phyloP scores from a whole-genome alignment of 2,797 vertebrate genomes.

The Halcyon smyrnensis region DNA sequence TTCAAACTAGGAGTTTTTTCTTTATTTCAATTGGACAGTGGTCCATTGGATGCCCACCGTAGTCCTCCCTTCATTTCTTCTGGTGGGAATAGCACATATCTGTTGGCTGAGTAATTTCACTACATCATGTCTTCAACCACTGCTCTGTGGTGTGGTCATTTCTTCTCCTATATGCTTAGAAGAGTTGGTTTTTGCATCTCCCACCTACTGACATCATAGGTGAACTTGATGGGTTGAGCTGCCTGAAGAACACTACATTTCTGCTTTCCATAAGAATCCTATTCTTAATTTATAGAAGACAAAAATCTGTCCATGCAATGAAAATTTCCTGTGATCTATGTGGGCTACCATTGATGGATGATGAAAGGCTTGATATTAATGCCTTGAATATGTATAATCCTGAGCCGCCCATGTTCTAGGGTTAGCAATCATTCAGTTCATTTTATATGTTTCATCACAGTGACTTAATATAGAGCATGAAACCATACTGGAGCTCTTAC shows the following conservation, averaged over 20 bases:
- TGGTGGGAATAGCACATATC: background rate
- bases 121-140: background rate
- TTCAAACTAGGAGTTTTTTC: background rate
- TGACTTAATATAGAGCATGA: slow-evolving; percentile 16
- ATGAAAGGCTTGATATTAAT: slow-evolving; percentile 56
- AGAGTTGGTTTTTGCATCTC: background rate
- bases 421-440: slow-evolving; percentile 52
- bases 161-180: background rate
- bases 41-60: background rate
- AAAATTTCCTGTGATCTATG: slow-evolving; percentile 67
- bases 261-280: slow-evolving; percentile 20
- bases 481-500: background rate
- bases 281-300: slow-evolving; percentile 53
- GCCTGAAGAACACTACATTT: background rate
- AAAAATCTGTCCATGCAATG: slow-evolving; percentile 63
- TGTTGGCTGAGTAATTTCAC: background rate
- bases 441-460: slow-evolving; percentile 39
- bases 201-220: background rate
- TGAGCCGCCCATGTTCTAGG: slow-evolving; percentile 17
- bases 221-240: background rate
- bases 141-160: background rate
- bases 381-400: slow-evolving; percentile 26
- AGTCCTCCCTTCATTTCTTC: background rate
- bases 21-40: background rate
- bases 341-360: slow-evolving; percentile 51